phyloP scores from a whole-genome alignment of 1,140 invertebrate species.

The Drosophila funebris region DNA sequence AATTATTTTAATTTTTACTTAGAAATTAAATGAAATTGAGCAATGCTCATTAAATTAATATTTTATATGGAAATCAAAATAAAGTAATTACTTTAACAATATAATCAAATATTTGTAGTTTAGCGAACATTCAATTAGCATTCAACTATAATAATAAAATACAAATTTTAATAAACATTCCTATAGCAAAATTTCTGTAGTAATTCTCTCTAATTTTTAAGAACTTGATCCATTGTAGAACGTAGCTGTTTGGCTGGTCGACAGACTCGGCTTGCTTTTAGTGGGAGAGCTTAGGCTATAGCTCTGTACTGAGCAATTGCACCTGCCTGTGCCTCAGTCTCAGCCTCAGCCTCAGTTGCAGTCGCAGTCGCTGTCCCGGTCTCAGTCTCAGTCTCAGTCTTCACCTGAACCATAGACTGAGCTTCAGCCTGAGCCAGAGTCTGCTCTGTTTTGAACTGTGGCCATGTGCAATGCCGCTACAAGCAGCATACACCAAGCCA shows the following conservation, averaged over 20 bases:
- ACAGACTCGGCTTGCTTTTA: constrained; percentile 53
- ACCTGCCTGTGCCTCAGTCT: constrained; percentile 7
- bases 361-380: too few relatives aligned
- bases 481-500: constrained; percentile 58
- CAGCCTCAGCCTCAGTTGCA: background rate
- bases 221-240: constrained; percentile 42
- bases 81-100: too few relatives aligned
- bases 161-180: too few relatives aligned
- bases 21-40: too few relatives aligned
- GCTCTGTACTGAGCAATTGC: constrained; percentile 56
- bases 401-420: background rate
- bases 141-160: too few relatives aligned
- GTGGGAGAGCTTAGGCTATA: constrained; percentile 63
- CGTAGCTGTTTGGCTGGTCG: constrained; percentile 39
- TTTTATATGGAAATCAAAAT: too few relatives aligned
- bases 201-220: background rate
- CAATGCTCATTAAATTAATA: too few relatives aligned
- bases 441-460: constrained; percentile 61
- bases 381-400: background rate
- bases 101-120: too few relatives aligned
- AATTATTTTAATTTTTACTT: background rate
- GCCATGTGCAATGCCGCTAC: constrained; percentile 49
- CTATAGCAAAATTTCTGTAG: too few relatives aligned
- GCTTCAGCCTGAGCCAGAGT: background rate
- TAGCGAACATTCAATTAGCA: too few relatives aligned